A percentile compares a stretch with the other conserved stretches of the same genome.
These are phyloP conservation scores for Synergus laeviventris DNA, from an alignment of 2,888 invertebrate genomes.

Conservation along the genomic window DNA sequence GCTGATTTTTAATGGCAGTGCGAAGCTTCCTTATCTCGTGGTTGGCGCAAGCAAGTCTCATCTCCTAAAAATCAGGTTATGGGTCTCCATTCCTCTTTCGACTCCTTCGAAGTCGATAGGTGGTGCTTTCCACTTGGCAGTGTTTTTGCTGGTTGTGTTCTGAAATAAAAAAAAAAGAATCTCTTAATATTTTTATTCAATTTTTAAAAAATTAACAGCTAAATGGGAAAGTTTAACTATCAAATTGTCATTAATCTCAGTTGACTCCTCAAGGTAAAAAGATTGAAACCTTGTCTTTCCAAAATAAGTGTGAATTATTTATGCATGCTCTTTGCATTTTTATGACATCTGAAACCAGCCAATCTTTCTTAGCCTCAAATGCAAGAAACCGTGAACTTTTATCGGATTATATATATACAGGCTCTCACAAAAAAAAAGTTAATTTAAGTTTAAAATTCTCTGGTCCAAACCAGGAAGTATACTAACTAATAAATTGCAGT, in stretches of 20 bases:
- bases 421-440: background rate
- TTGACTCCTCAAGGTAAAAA: background rate
- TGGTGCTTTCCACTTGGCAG: slow-evolving; percentile 44
- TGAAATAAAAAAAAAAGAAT: slow-evolving; percentile 47
- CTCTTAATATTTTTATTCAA: background rate
- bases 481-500: slow-evolving; percentile 2
- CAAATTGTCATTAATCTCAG: background rate
- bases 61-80: slow-evolving; percentile 39
- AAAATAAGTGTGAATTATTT: slow-evolving; percentile 18
- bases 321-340: slow-evolving; percentile 30
- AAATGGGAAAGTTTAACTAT: background rate
- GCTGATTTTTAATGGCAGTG: slow-evolving; percentile 47
- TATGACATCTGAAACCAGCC: slow-evolving; percentile 1
- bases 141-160: slow-evolving; percentile 49
- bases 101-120: slow-evolving; percentile 31
- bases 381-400: background rate
- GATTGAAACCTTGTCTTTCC: background rate
- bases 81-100: slow-evolving; percentile 23
- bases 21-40: slow-evolving; percentile 47
- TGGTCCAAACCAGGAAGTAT: slow-evolving; percentile 29
- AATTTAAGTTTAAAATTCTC: slow-evolving; percentile 13
- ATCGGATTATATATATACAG: slow-evolving; percentile 15
- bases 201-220: background rate
- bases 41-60: slow-evolving; percentile 30
- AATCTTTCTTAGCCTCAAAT: slow-evolving; percentile 12